These are phyloP conservation scores for Drosophila nigritarsus DNA, from an alignment of 2,888 invertebrate genomes.

Conservation along the genomic window DNA sequence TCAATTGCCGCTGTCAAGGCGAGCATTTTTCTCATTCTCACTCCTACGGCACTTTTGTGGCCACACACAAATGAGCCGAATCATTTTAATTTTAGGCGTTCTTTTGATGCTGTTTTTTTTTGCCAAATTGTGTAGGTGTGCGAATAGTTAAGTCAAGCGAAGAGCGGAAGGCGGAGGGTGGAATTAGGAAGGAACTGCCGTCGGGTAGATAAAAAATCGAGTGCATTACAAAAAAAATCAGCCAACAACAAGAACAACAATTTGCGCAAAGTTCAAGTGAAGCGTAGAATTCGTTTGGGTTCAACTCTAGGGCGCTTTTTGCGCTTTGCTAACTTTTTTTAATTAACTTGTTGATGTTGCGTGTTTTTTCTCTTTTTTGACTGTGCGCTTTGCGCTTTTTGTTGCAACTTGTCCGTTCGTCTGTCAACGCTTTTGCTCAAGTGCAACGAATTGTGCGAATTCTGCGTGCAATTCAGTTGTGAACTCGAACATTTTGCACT, in stretches of 20 bases:
- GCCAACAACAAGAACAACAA: conserved; percentile 17
- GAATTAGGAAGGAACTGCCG: conserved; percentile 5
- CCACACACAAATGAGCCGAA: conserved; percentile 73
- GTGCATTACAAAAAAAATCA: not conserved
- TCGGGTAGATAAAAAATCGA: conserved; percentile 19
- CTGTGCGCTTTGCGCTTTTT: conserved; percentile 34
- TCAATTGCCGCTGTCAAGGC: not conserved
- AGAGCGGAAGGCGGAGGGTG: not conserved
- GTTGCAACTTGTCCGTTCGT: conserved; percentile 39
- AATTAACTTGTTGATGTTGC: conserved; percentile 79
- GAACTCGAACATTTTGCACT: conserved; percentile 59
- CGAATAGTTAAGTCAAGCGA: conserved; percentile 52
- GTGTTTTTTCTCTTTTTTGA: conserved; percentile 25
- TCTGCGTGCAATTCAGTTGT: conserved; percentile 59
- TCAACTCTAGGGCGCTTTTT: conserved; percentile 49
- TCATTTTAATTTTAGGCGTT: conserved; percentile 51
- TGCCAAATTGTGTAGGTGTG: conserved; percentile 38
- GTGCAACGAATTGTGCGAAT: conserved; percentile 39
- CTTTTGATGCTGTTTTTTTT: not conserved
- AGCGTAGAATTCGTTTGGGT: conserved; percentile 74
- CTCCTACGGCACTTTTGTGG: conserved; percentile 54
- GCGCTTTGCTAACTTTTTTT: conserved; percentile 64
- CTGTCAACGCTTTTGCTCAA: conserved; percentile 65
- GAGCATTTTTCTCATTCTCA: not conserved
- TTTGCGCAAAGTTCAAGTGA: conserved; percentile 68